Evolutionary conservation across 2,888 invertebrate species (phyloP).

Genomic region (Aromia moschata): DNA sequence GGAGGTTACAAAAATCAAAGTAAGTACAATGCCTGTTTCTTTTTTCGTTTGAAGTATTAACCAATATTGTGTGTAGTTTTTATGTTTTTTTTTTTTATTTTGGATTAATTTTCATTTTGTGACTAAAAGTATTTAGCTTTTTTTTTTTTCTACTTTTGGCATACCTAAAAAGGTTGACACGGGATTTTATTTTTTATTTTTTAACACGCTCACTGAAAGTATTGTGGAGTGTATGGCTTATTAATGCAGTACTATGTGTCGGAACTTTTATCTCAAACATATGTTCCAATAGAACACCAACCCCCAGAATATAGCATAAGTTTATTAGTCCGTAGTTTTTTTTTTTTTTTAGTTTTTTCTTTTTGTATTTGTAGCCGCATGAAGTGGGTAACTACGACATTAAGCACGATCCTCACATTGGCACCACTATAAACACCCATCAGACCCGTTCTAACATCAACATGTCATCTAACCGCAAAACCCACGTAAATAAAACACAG

Average conservation of each 20-base stretch:
- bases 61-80: slow-evolving; percentile 36
- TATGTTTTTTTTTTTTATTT: slow-evolving; percentile 30
- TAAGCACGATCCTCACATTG: slow-evolving; percentile 50
- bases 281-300: too few species aligned
- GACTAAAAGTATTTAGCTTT: slow-evolving; percentile 27
- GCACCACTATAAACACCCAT: slow-evolving; percentile 50
- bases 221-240: too few species aligned
- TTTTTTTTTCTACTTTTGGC: background rate
- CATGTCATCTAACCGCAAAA: slow-evolving; percentile 24
- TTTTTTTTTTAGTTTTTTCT: slow-evolving; percentile 49
- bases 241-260: too few species aligned
- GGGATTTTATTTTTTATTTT: background rate
- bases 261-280: too few species aligned
- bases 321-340: slow-evolving; percentile 41
- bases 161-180: background rate
- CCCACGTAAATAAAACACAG: slow-evolving; percentile 31
- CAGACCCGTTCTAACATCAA: slow-evolving; percentile 33
- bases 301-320: too few species aligned
- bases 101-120: slow-evolving; percentile 31
- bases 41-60: slow-evolving; percentile 17
- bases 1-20: slow-evolving; percentile 49
- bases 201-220: background rate
- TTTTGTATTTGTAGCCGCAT: slow-evolving; percentile 61
- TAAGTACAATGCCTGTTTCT: slow-evolving; percentile 40
- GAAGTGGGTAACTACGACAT: slow-evolving; percentile 50